A percentile compares a stretch with the other conserved stretches of the same genome.
These are phyloP conservation scores for Electrona antarctica DNA, from an alignment of 2,113 vertebrate species.

Conservation along the genomic window DNA sequence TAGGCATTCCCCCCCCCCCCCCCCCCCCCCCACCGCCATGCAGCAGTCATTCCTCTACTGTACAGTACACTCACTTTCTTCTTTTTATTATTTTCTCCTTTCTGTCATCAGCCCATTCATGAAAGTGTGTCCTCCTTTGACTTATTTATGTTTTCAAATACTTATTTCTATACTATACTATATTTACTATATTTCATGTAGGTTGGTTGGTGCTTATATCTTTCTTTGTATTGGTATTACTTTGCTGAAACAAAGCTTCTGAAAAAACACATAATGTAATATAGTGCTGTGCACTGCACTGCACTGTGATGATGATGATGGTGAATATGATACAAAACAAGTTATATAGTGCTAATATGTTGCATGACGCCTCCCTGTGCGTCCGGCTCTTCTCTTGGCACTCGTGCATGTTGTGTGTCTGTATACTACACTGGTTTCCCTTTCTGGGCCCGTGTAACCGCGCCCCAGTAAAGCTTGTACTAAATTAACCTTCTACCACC, in stretches of 20 bases:
- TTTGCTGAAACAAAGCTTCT: background rate
- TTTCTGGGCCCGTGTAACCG: background rate
- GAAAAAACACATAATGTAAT: background rate
- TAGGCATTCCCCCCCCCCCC: slow-evolving; percentile 24
- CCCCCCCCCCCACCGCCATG: background rate
- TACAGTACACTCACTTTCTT: slow-evolving; percentile 26
- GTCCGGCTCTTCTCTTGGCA: background rate
- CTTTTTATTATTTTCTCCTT: slow-evolving; percentile 15
- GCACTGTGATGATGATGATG: background rate
- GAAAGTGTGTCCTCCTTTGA: too few relatives aligned
- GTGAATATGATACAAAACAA: too few relatives aligned
- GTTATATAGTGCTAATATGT: background rate
- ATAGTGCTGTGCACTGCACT: background rate
- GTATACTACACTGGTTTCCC: background rate
- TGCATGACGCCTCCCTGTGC: background rate
- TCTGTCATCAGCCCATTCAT: background rate
- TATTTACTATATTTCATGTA: background rate
- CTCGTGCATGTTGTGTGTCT: background rate
- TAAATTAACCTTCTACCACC: slow-evolving; percentile 39
- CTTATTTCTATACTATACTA: background rate
- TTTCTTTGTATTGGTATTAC: background rate
- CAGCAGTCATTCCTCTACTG: slow-evolving; percentile 13
- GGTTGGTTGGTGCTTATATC: background rate
- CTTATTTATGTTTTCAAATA: too few relatives aligned
- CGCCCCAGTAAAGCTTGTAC: slow-evolving; percentile 19